Evolutionary conservation across 2,113 vertebrate species (phyloP).

Genomic region (Dascyllus trimaculatus): DNA sequence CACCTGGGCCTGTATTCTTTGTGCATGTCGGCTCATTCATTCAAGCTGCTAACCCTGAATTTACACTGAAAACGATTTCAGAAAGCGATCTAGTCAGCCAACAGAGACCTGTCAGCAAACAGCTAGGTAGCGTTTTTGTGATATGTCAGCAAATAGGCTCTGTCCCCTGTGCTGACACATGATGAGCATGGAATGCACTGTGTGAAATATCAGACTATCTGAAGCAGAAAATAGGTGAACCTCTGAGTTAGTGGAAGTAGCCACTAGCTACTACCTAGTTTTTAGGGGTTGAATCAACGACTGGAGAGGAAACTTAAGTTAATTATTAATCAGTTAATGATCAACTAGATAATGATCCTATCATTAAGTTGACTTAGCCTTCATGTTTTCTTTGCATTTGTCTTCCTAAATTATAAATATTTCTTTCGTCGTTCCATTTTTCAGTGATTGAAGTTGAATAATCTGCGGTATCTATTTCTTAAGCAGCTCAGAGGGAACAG

Average conservation of each 20-base stretch:
- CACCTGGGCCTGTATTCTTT: conserved; percentile 66
- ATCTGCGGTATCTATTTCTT: too few species aligned
- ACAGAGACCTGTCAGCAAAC: conserved; percentile 1
- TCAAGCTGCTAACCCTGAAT: conserved; percentile 46
- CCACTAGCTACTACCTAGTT: too few species aligned
- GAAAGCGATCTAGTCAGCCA: conserved; percentile 17
- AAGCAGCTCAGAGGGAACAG: neutral
- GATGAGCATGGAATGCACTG: neutral
- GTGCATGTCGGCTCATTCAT: conserved; percentile 38
- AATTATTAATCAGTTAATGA: too few species aligned
- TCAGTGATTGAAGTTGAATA: too few species aligned
- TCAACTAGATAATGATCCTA: too few species aligned
- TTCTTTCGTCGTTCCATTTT: too few species aligned
- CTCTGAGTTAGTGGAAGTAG: neutral
- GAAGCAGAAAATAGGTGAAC: neutral
- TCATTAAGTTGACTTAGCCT: too few species aligned
- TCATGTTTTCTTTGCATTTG: too few species aligned
- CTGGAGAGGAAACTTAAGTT: too few species aligned
- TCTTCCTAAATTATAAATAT: too few species aligned
- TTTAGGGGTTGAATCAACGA: too few species aligned
- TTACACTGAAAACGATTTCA: neutral
- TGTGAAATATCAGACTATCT: neutral
- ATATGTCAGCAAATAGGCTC: neutral
- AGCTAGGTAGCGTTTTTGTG: neutral
- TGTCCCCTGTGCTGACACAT: neutral